Base-by-base conservation (phyloP, 2,797 vertebrate species). In the Echiichthys vipera region DNA sequence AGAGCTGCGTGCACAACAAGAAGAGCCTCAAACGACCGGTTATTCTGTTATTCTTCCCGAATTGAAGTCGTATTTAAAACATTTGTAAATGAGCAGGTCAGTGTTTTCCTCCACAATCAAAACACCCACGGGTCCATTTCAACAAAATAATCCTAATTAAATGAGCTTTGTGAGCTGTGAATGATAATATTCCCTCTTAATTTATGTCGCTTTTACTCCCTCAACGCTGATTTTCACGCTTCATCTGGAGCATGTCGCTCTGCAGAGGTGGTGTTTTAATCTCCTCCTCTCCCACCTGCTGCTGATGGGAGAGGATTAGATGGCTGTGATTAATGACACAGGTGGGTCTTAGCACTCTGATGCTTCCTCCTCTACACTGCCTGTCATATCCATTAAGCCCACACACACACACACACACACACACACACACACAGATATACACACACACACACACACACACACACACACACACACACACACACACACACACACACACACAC, bases 291-390 rank as follows among this genome's bases (percentile, higher is more conserved):
- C 6, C 30, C 42, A 56, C 36, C 22, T 63, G 56, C 5, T 1
- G 42, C 3, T 66, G 77, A 69, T 54, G 77, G 66, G 32, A 74
- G 64, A 65, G 65, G 50, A 75, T 58, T 59, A 63, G 67, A 74
- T 50, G 47, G 57, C 64, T 69, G 66, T 71, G 68, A 85, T 86
- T 82, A 71, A 78, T 65, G 56, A 36, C 78, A 40, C 78, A 80
- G 76, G 83, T 80, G 63, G 68, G 65, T 69, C 29, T 55, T 17
- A 49, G 46, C 74, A 57, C 69, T 65, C 68, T 18, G 56, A 24
- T 36, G 72, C 46, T 37, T 76, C 62, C 82, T 58, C 39, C 42
- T 53, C 29, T 73, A 15, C 25, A 69, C 43, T 45, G 25, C 49
- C 51, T 68, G 57, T 82, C 69, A 70, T 47, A 80, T 63, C 51